phyloP scores from a whole-genome alignment of 1,140 invertebrate genomes.

The Ips nitidus region DNA sequence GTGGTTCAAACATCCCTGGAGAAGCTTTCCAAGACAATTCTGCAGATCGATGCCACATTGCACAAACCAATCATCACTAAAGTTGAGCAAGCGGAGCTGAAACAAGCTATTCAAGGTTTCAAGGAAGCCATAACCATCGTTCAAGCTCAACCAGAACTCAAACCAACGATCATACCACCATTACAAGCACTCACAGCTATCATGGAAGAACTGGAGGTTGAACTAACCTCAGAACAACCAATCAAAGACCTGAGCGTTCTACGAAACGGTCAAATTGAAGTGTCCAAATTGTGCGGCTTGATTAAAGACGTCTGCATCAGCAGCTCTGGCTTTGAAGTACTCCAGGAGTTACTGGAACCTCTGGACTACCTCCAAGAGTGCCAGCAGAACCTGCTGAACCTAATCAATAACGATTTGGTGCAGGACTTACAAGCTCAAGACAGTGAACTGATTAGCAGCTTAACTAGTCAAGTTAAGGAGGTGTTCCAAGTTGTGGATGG shows the following conservation, averaged over 20 bases:
- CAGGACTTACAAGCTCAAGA: constrained; percentile 11
- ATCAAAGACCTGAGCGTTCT: constrained; percentile 16
- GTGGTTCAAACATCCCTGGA: constrained; percentile 28
- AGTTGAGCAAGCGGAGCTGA: constrained; percentile 21
- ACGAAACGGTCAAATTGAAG: constrained; percentile 27
- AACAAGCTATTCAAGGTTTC: constrained; percentile 33
- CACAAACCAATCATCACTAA: constrained; percentile 29
- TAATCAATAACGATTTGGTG: constrained; percentile 16
- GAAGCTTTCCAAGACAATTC: constrained; percentile 31
- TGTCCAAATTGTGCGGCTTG: constrained; percentile 25
- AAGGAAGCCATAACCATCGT: constrained; percentile 32
- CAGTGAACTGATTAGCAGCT: constrained; percentile 1
- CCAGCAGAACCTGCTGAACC: constrained; percentile 24
- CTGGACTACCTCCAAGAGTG: constrained; percentile 31
- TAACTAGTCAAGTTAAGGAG: constrained; percentile 18
- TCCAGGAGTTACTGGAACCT: constrained; percentile 24
- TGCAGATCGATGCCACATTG: constrained; percentile 19
- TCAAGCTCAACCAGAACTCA: constrained; percentile 3
- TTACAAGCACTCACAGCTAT: constrained; percentile 28
- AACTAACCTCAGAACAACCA: neutral
- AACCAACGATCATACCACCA: constrained; percentile 23
- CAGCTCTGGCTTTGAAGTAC: constrained; percentile 2
- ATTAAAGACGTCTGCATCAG: constrained; percentile 26
- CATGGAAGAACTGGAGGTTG: constrained; percentile 32
- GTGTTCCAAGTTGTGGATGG: constrained; percentile 26